These are phyloP conservation scores for Macropis europaea DNA, from an alignment of 2,888 invertebrate species.

Conservation along the genomic window DNA sequence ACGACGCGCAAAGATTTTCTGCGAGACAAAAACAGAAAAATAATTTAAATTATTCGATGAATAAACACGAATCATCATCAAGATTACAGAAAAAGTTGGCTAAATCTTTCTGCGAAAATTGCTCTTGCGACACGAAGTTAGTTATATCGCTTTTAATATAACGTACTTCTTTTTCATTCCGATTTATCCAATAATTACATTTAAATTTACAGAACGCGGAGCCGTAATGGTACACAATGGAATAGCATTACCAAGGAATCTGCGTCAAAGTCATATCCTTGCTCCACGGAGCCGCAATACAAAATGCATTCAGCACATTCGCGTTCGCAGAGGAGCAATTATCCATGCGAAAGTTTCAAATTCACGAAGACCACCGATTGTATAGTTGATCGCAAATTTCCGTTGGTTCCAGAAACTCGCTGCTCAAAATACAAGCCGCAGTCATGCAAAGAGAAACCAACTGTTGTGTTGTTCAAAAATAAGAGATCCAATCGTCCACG, in stretches of 20 bases:
- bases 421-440: not conserved
- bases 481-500: not conserved
- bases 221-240: not conserved
- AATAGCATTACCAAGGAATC: not conserved
- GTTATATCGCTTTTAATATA: not conserved
- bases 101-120: conserved; percentile 4
- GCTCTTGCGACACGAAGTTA: conserved; percentile 20
- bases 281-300: not conserved
- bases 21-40: not conserved
- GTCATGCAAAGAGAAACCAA: conserved; percentile 1
- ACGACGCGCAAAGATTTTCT: not conserved
- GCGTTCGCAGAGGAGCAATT: not conserved
- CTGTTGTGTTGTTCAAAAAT: conserved; percentile 1
- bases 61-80: not conserved
- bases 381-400: not conserved
- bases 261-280: not conserved
- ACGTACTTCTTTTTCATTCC: not conserved
- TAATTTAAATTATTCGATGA: not conserved
- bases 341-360: not conserved
- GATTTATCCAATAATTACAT: not conserved
- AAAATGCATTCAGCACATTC: not conserved
- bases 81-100: not conserved
- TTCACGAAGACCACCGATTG: not conserved
- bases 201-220: conserved; percentile 8
- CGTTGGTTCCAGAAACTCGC: not conserved